A percentile compares a stretch with the other conserved stretches of the same genome.
Conservation (phyloP, 2,888 invertebrate species). For the Acrobasis consociella region DNA sequence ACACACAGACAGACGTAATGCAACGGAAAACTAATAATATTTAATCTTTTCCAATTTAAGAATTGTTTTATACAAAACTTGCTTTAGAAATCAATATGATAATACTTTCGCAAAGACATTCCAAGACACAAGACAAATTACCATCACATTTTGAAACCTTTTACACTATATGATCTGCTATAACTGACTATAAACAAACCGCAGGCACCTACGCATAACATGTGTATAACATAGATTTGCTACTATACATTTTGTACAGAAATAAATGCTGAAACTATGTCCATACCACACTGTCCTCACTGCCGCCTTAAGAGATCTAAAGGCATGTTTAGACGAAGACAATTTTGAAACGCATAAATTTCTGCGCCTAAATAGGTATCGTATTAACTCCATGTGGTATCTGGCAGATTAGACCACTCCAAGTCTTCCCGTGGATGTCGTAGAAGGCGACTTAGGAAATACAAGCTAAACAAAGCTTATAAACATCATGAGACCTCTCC, state of each 20-base stretch:
- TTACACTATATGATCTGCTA: not conserved
- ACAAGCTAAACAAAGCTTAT: too few species aligned
- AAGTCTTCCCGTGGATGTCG: too few species aligned
- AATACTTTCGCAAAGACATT: not conserved
- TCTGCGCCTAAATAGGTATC: too few species aligned
- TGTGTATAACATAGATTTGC: constrained; percentile 27
- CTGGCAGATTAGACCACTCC: too few species aligned
- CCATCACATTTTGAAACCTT: not conserved
- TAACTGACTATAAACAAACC: not conserved
- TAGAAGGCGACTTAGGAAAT: too few species aligned
- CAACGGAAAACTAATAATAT: too few species aligned
- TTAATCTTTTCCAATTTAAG: too few species aligned
- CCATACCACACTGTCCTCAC: not conserved
- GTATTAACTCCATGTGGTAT: too few species aligned
- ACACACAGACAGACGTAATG: too few species aligned
- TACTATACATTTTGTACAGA: constrained; percentile 23
- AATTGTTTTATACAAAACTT: not conserved
- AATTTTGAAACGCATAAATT: too few species aligned
- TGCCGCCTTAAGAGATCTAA: not conserved
- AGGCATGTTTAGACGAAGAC: too few species aligned
- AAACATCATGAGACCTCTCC: too few species aligned
- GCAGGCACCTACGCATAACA: not conserved
- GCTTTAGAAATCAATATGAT: not conserved
- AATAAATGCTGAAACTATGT: constrained; percentile 15
- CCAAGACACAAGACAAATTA: not conserved